Evolutionary conservation across 2,113 vertebrate species (phyloP), one percentile per base, ranked within the genome.

Genomic region (Anoura caudifer): DNA sequence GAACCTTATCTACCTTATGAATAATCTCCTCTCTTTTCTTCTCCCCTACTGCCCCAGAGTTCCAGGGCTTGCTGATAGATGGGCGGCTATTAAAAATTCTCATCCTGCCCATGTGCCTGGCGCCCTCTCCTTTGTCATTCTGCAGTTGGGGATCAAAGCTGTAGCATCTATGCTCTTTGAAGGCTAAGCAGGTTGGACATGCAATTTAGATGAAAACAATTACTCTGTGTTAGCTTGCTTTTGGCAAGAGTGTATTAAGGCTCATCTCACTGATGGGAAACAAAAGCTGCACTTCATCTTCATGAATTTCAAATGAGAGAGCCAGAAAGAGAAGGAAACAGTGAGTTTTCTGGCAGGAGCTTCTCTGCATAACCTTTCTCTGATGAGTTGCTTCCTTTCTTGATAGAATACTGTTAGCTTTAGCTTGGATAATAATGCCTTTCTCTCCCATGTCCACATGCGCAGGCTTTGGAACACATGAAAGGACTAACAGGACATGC

Each of bases 191-290:
- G 97, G 96, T 97, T 98, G 97, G 98, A 98, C 96, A 96, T 95
- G 94, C 95, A 98, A 96, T 98, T 98, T 98, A 98, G 96, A 98
- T 97, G 96, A 98, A 98, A 98, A 98, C 98, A 98, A 98, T 98
- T 98, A 98, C 97, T 95, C 95, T 92, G 73, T 80, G 96, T 98
- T 98, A 97, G 96, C 97, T 98, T 98, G 98, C 96, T 98, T 98
- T 98, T 98, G 98, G 98, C 98, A 98, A 98, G 98, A 96, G 94
- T 97, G 92, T 97, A 97, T 98, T 97, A 97, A 96, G 93, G 89
- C 96, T 98, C 97, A 97, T 98, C 97, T 96, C 93, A 65, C 96
- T 98, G 98, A 97, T 70, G 97, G 97, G 97, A 98, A 98, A 98
- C 97, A 98, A 98, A 98, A 98, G 95, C 95, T 95, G 84, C 87